phyloP scores from a whole-genome alignment of 2,888 invertebrate genomes.

The Clistopyga incitator region DNA sequence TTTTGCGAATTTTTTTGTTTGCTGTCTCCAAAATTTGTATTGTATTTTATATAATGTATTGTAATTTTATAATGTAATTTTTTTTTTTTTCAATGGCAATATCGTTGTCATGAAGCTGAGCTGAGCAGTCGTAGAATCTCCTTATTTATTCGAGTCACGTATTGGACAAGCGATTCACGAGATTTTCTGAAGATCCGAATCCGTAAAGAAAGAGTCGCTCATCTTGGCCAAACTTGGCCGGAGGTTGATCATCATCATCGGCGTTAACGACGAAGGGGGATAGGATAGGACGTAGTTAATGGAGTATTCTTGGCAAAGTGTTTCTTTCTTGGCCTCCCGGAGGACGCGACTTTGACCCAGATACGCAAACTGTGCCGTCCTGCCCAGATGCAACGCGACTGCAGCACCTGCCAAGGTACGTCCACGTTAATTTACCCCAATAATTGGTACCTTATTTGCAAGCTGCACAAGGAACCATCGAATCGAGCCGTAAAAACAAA shows the following conservation, averaged over 20 bases:
- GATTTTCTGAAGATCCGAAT: constrained; percentile 64
- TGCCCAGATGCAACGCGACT: constrained; percentile 73
- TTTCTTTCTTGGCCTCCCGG: constrained; percentile 81
- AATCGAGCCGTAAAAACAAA: background rate
- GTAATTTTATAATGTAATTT: too few species aligned
- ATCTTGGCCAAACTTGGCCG: constrained; percentile 78
- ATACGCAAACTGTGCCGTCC: constrained; percentile 78
- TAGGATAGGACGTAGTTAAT: constrained; percentile 67
- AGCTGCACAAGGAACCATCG: background rate
- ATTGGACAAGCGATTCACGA: constrained; percentile 15
- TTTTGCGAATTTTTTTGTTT: too few species aligned
- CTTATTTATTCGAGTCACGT: constrained; percentile 25
- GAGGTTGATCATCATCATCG: constrained; percentile 73
- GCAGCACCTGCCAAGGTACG: constrained; percentile 50
- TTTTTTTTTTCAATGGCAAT: background rate
- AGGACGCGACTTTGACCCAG: constrained; percentile 84
- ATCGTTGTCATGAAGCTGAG: background rate
- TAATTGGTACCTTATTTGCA: constrained; percentile 21
- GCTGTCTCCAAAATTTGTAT: too few species aligned
- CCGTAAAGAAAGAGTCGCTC: constrained; percentile 80
- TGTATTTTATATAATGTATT: too few species aligned
- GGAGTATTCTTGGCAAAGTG: constrained; percentile 76
- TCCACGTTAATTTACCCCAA: constrained; percentile 31
- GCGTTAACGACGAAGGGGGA: constrained; percentile 62
- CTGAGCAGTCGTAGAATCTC: background rate